phyloP scores from a whole-genome alignment of 37 sponge, comb jelly and placozoan genomes.

The Spongia lamella region DNA sequence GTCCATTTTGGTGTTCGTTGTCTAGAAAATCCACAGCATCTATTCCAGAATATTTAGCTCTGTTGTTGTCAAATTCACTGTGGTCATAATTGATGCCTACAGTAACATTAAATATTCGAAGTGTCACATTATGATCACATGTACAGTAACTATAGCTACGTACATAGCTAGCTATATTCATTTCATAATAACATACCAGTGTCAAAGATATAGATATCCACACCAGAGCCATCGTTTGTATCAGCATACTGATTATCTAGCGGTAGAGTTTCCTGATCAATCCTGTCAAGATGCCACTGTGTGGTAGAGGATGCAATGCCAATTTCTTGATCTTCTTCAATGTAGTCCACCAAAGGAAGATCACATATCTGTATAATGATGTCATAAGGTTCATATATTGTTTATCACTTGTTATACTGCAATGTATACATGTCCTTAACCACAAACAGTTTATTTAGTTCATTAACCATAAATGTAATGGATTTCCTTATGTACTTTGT shows the following conservation, averaged over 20 bases:
- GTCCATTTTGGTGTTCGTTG: not conserved
- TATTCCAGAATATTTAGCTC: conserved; percentile 5
- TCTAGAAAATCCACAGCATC: not conserved
- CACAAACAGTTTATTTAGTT: too few relatives aligned
- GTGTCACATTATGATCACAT: too few relatives aligned
- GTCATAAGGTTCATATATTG: too few relatives aligned
- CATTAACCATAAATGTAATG: too few relatives aligned
- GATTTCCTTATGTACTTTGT: too few relatives aligned
- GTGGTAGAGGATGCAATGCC: not conserved
- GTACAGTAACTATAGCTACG: too few relatives aligned
- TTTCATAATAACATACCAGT: too few relatives aligned
- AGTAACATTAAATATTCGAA: too few relatives aligned
- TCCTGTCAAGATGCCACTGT: conserved; percentile 23
- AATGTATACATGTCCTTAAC: too few relatives aligned
- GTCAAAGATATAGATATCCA: conserved; percentile 22
- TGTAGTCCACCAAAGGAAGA: not conserved
- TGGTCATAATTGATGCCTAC: conserved; percentile 14
- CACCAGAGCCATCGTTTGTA: conserved; percentile 3
- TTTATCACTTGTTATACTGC: too few relatives aligned
- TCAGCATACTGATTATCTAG: conserved; percentile 2
- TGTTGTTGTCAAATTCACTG: conserved; percentile 2
- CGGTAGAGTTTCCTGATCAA: conserved; percentile 12
- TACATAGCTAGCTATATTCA: too few relatives aligned
- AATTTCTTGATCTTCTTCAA: conserved; percentile 21
- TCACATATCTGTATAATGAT: too few relatives aligned